Evolutionary conservation across 1,140 invertebrate genomes (phyloP), one percentile per base, ranked within the genome.

Genomic region (Bicyclus anynana): DNA sequence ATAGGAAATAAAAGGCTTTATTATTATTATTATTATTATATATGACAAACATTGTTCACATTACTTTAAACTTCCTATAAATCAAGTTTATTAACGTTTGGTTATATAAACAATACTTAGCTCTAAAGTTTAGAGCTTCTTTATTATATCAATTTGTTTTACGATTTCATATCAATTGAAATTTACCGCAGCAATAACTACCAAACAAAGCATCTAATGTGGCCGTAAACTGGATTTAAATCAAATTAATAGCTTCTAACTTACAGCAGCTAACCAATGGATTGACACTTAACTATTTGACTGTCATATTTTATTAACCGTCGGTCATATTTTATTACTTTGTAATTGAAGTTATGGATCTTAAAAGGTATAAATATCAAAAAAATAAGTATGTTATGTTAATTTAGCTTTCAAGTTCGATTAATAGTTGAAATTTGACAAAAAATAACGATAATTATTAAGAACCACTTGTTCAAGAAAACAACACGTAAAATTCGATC

Each of bases 271-370:
- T 47, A 48, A 37, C 21, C 9, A 35, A 16, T 38, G n/a, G 2
- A 47, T 17, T 52, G 56, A 59, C 56, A 47, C 20, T 59, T 59
- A 59, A 26, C 20, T 29, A 17, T 5, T 27, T 53, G 21, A 59
- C 40, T 52, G 7, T 47, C 7, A 42, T 53, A 53, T 57, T 49
- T 56, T 49, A 49, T 56, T 18, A 20, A 44, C 7, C 20, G 40
- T 20, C 20, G 7, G 17, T 20, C 20, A 18, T 44, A 44, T 20
- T 44, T 44, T 18, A 16, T 44, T 18, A 18, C 40, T 44, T 10
- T 44, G 40, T 44, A 20, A 44, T 44, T 5, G 1, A 44, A 20
- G 17, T 9, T 3, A 20, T 44, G 16, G 10, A n/a, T n/a, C n/a
- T n/a, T n/a, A n/a, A n/a, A n/a, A n/a, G n/a, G n/a, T n/a, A n/a